Conservation (phyloP, 2,113 vertebrate species). For the Heliornis fulica region DNA sequence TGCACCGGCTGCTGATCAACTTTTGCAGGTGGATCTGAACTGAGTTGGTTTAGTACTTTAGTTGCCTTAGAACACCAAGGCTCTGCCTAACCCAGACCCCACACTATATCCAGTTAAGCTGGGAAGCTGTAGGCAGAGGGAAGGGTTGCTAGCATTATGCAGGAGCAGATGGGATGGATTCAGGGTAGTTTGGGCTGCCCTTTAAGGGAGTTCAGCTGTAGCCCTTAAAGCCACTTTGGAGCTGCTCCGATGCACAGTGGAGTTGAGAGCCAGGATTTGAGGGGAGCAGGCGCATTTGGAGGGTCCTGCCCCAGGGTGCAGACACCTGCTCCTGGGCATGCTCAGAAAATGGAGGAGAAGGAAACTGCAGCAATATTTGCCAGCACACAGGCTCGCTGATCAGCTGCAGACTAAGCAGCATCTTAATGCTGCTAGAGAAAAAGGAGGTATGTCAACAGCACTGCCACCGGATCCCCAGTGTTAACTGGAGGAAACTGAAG, state of each 20-base stretch:
- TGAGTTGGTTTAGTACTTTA: background rate
- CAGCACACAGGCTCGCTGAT: background rate
- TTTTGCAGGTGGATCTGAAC: background rate
- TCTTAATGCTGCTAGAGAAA: background rate
- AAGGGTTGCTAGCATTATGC: background rate
- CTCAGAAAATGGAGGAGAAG: background rate
- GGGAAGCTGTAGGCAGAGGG: background rate
- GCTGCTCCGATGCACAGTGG: background rate
- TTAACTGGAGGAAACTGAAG: slow-evolving; percentile 40
- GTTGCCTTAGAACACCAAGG: background rate
- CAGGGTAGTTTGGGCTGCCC: background rate
- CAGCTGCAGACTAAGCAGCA: background rate
- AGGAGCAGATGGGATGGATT: background rate
- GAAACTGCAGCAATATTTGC: background rate
- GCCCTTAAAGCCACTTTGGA: background rate
- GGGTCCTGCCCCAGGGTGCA: background rate
- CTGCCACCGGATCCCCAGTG: slow-evolving; percentile 27
- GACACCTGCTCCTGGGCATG: background rate
- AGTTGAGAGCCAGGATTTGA: background rate
- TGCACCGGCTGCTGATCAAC: background rate
- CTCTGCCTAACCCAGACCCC: background rate
- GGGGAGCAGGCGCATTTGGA: background rate
- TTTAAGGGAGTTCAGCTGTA: background rate
- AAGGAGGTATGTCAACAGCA: slow-evolving; percentile 26
- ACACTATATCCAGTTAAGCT: background rate